Evolutionary conservation across 1,140 invertebrate genomes (phyloP), one percentile per base, ranked within the genome.

Genomic region (Drosophila pachea): DNA sequence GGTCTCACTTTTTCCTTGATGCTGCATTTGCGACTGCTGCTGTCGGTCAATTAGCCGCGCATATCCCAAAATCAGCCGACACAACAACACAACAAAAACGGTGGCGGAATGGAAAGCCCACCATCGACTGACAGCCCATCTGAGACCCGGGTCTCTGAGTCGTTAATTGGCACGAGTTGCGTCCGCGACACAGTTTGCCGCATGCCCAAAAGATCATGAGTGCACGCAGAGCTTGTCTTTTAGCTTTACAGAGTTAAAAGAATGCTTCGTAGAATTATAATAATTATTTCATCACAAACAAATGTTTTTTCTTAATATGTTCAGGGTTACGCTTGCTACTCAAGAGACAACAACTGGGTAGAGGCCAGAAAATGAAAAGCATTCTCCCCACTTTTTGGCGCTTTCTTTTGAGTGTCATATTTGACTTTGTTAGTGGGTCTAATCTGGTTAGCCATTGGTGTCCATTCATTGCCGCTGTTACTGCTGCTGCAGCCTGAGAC

Each of bases 31-130:
- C 48, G 76, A 68, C 65, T 61, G 56, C 67, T 59, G 60, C 45
- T 62, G 58, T 49, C 61, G 73, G 81, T 84, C 79, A 83, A 83
- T 83, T 83, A 83, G 79, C 79, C 86, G 65, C 81, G 75, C 76
- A 76, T 73, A 75, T 72, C 76, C 62, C 68, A 72, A 74, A 63
- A 54, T 50, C 60, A 60, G 49, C 52, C 70, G 56, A 64, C 8
- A 29, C 32, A 74, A 48, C 38, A 42, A 16, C 16, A 40, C 11
- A 33, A 53, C 14, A 7, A 62, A 49, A 31, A 68, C 60, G 73
- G 45, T 83, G 77, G 58, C 62, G 65, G 53, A 58, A 62, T 83
- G 67, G 74, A 78, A 78, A 83, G 71, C 71, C 74, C 58, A 66
- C 73, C 61, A 77, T 65, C 50, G 63, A 61, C 67, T 78, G 73